These are phyloP conservation scores for Colletes collaris DNA, from an alignment of 2,888 invertebrate species.

Conservation along the genomic window DNA sequence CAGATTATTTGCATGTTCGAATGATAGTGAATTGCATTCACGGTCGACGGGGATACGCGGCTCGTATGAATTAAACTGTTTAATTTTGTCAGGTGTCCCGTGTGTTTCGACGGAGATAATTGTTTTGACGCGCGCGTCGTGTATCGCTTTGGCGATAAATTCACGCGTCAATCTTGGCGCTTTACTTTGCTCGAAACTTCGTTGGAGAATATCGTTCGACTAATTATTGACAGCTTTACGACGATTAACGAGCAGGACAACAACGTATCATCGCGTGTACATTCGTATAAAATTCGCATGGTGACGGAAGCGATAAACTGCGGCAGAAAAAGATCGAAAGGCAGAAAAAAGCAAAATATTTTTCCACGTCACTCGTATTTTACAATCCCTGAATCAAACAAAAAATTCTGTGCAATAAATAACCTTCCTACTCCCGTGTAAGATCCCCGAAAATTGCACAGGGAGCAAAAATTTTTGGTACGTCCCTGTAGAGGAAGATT, in stretches of 20 bases:
- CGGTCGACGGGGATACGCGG: constrained; percentile 16
- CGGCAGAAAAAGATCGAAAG: neutral
- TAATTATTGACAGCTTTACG: constrained; percentile 14
- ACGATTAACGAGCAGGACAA: neutral
- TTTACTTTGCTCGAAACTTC: neutral
- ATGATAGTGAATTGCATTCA: constrained; percentile 20
- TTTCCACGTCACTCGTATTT: too few relatives aligned
- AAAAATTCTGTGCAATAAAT: too few relatives aligned
- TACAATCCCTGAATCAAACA: too few relatives aligned
- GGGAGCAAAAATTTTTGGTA: too few relatives aligned
- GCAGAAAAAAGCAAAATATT: too few relatives aligned
- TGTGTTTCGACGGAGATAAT: constrained; percentile 30
- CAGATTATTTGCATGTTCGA: constrained; percentile 12
- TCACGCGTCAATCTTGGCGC: constrained; percentile 43
- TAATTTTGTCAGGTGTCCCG: constrained; percentile 36
- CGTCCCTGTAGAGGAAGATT: too few relatives aligned
- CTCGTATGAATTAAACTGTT: constrained; percentile 41
- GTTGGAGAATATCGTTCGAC: constrained; percentile 18
- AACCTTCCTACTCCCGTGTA: too few relatives aligned
- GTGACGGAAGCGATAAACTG: neutral
- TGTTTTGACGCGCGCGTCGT: constrained; percentile 32
- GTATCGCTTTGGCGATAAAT: constrained; percentile 35
- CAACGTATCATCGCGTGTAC: neutral
- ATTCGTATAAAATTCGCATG: too few relatives aligned
- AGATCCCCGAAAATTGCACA: too few relatives aligned